Evolutionary conservation across 2,888 invertebrate genomes (phyloP).

Genomic region (Panorpa germanica): DNA sequence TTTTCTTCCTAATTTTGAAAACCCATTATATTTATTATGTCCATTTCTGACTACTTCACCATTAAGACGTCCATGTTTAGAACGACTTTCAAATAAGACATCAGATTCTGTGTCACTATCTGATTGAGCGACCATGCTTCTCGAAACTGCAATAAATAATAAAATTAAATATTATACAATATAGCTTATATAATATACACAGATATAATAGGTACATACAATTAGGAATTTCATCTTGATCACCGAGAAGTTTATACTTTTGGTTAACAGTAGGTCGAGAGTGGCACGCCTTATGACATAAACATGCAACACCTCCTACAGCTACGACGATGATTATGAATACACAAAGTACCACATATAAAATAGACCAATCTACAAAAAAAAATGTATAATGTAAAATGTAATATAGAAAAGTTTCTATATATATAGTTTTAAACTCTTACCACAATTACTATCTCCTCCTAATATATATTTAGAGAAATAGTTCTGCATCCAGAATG

Average conservation of each 20-base stretch:
- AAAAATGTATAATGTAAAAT: constrained; percentile 7
- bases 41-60: too few species aligned
- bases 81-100: constrained; percentile 59
- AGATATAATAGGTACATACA: constrained; percentile 15
- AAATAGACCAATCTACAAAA: constrained; percentile 72
- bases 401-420: constrained; percentile 3
- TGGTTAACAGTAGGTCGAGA: constrained; percentile 36
- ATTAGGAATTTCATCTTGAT: constrained; percentile 36
- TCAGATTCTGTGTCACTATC: constrained; percentile 76
- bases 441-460: constrained; percentile 68
- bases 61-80: too few species aligned
- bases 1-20: too few species aligned
- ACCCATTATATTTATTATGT: too few species aligned
- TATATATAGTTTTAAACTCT: constrained; percentile 13
- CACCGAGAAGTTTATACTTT: constrained; percentile 51
- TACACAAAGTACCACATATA: constrained; percentile 71
- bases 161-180: constrained; percentile 1
- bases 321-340: constrained; percentile 37
- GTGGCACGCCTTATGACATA: constrained; percentile 33
- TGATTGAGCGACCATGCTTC: constrained; percentile 31
- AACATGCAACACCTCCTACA: constrained; percentile 41
- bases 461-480: constrained; percentile 40
- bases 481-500: constrained; percentile 91
- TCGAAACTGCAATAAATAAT: constrained; percentile 29
- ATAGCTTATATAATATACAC: constrained; percentile 7